phyloP scores from a whole-genome alignment of 1,140 invertebrate species.

The Agrypnia vestita region DNA sequence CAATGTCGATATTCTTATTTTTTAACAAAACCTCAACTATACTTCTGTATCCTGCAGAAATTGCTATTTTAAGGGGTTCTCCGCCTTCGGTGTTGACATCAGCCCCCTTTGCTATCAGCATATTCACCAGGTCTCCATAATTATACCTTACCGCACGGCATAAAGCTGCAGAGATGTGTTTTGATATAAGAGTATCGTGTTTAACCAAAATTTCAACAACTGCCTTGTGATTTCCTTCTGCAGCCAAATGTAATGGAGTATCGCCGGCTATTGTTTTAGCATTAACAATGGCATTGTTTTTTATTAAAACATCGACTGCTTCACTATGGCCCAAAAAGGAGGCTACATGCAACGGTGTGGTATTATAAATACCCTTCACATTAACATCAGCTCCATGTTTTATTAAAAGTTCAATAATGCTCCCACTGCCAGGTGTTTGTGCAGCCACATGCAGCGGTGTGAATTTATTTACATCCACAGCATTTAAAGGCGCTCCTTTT shows the following conservation, averaged over 20 bases:
- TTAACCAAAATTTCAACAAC: not conserved
- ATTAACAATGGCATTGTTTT: not conserved
- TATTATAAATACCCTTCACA: not conserved
- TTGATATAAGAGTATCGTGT: not conserved
- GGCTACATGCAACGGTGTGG: constrained; percentile 9
- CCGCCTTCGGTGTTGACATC: not conserved
- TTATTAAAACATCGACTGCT: not conserved
- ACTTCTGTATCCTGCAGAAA: not conserved
- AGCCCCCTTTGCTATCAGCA: not conserved
- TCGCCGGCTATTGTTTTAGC: not conserved
- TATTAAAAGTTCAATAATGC: constrained; percentile 7
- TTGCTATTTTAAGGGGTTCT: not conserved
- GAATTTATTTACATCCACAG: not conserved
- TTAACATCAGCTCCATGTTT: constrained; percentile 17
- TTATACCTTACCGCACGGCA: not conserved
- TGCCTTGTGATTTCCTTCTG: not conserved
- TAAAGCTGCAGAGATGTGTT: not conserved
- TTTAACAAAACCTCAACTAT: not conserved
- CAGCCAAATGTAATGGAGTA: not conserved
- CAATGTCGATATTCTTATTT: not conserved
- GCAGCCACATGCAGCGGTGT: constrained; percentile 6
- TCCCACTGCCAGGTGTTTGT: not conserved
- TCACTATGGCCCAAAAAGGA: not conserved
- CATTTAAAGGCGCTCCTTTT: not conserved
- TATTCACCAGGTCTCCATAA: not conserved